Conservation (phyloP, 2,113 vertebrate species). For the Xenotilapia caudafasciata region DNA sequence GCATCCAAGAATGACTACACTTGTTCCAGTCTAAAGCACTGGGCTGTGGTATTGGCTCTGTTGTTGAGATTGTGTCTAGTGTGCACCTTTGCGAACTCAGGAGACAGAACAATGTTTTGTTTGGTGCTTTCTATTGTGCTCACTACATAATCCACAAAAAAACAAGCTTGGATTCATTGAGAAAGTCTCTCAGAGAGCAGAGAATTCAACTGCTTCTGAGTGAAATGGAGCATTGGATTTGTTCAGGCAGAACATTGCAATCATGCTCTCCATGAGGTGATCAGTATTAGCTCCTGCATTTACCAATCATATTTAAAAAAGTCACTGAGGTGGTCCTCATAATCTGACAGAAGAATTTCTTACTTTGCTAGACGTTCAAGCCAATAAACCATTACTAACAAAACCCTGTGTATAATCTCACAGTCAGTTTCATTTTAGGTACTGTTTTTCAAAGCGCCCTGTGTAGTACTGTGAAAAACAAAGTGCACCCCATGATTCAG, state of each 20-base stretch:
- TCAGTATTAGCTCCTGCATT: neutral
- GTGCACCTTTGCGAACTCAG: neutral
- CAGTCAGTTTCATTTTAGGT: neutral
- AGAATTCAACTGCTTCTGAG: slow-evolving; percentile 1
- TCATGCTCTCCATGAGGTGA: slow-evolving; percentile 23
- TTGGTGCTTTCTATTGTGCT: neutral
- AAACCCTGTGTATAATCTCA: neutral
- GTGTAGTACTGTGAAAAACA: neutral
- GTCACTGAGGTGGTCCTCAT: neutral
- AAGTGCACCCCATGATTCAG: neutral
- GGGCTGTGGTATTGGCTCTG: neutral
- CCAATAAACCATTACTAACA: neutral
- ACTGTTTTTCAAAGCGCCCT: neutral
- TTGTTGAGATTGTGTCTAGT: neutral
- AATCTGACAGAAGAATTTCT: neutral
- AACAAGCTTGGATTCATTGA: neutral
- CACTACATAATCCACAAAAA: neutral
- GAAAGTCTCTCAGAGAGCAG: neutral
- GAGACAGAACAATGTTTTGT: neutral
- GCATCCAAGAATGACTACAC: neutral
- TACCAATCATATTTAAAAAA: neutral
- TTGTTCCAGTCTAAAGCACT: neutral
- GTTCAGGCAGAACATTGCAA: slow-evolving; percentile 25
- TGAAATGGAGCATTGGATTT: slow-evolving; percentile 21
- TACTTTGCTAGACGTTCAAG: neutral